Conservation (phyloP, 2,797 vertebrate genomes). For the Gastrophryne carolinensis region DNA sequence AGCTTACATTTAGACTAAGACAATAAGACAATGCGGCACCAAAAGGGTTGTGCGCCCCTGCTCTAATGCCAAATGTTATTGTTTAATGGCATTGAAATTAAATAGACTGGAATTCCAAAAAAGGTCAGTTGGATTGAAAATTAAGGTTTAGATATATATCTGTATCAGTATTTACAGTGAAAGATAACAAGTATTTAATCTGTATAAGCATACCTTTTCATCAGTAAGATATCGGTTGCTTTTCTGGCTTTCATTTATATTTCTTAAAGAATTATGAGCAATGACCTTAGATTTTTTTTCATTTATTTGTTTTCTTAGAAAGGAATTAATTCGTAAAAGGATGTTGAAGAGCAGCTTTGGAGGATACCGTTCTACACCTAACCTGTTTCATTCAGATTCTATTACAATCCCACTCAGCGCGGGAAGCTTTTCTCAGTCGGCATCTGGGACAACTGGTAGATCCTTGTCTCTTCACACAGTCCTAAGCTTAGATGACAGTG, state of each 20-base stretch:
- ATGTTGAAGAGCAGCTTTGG: constrained; percentile 67
- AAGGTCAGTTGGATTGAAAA: no score
- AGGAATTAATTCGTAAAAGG: constrained; percentile 75
- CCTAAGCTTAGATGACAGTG: constrained; percentile 76
- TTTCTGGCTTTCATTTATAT: background rate
- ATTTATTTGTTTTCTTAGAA: constrained; percentile 68
- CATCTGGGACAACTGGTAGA: constrained; percentile 72
- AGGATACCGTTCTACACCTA: constrained; percentile 65
- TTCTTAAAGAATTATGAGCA: background rate
- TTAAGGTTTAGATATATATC: no score
- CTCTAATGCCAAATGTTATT: no score
- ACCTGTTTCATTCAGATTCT: constrained; percentile 79
- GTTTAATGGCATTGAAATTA: no score
- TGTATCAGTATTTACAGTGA: no score
- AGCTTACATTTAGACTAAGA: no score
- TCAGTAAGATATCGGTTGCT: no score
- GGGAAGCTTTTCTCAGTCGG: constrained; percentile 76
- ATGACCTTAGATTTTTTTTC: constrained; percentile 48
- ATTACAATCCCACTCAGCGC: constrained; percentile 75
- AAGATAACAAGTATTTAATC: no score
- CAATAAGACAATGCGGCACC: no score
- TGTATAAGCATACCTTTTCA: no score
- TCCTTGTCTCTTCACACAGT: constrained; percentile 78
- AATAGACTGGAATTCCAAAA: no score
- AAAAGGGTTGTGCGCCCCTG: no score